A percentile compares a stretch with the other conserved stretches of the same genome.
Evolutionary conservation across 2,113 vertebrate species (phyloP).

Genomic region (Thryonomys swinderianus): DNA sequence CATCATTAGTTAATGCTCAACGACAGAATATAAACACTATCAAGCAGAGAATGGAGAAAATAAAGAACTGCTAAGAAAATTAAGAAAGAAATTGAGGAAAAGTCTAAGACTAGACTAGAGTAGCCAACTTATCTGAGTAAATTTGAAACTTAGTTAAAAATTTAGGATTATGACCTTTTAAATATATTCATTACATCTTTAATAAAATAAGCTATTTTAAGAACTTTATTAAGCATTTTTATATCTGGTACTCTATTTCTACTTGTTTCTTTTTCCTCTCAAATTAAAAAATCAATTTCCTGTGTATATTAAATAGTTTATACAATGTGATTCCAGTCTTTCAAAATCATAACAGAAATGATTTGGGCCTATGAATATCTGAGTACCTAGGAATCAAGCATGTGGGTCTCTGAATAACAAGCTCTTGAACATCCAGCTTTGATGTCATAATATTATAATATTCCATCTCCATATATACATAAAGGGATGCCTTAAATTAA

Average conservation of each 20-base stretch:
- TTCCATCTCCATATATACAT: not conserved
- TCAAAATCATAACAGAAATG: not conserved
- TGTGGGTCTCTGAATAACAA: not conserved
- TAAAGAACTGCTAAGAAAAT: not conserved
- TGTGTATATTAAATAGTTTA: not conserved
- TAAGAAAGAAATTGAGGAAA: not conserved
- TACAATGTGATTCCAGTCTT: not conserved
- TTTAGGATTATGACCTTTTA: not conserved
- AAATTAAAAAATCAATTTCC: constrained; percentile 40
- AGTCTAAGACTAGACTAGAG: not conserved
- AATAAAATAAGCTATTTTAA: not conserved
- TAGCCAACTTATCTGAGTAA: not conserved
- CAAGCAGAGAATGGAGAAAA: not conserved
- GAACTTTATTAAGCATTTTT: not conserved
- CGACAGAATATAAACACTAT: not conserved
- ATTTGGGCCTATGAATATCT: not conserved
- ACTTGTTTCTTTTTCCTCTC: not conserved
- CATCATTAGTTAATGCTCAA: not conserved
- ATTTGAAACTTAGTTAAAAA: not conserved
- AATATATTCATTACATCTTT: not conserved
- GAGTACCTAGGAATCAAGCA: not conserved
- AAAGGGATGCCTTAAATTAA: not conserved
- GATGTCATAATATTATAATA: not conserved
- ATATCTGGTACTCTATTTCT: constrained; percentile 4
- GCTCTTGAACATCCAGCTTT: not conserved